A percentile compares a stretch with the other conserved stretches of the same genome.
Conservation (phyloP, 2,888 invertebrate genomes). For the Liopterus haemorrhoidalis region DNA sequence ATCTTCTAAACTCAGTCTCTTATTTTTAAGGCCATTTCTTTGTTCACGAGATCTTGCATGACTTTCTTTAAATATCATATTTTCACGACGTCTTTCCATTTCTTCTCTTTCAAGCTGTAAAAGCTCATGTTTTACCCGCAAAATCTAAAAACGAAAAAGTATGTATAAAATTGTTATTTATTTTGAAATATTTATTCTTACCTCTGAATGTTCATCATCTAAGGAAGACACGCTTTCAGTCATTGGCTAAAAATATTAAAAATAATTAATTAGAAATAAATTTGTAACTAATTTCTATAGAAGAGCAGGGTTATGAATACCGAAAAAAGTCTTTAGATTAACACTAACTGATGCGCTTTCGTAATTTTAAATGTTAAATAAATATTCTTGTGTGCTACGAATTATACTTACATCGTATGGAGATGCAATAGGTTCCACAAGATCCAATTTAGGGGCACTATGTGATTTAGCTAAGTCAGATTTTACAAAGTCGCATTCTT, state of each 20-base stretch:
- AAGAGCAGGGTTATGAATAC: not conserved
- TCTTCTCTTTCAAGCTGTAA: constrained; percentile 74
- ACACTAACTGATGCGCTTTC: not conserved
- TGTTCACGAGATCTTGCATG: constrained; percentile 45
- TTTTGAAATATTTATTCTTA: constrained; percentile 15
- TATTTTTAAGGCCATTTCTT: constrained; percentile 38
- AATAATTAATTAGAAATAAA: constrained; percentile 11
- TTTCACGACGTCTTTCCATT: constrained; percentile 66
- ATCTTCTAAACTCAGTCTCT: constrained; percentile 43
- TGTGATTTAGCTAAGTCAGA: constrained; percentile 1
- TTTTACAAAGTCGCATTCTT: constrained; percentile 14
- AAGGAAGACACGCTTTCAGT: constrained; percentile 33
- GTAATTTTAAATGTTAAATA: no score
- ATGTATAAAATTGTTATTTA: constrained; percentile 1
- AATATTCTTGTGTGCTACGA: no score
- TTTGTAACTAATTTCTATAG: not conserved
- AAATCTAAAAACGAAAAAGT: constrained; percentile 47
- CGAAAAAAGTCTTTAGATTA: not conserved
- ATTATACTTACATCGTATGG: no score
- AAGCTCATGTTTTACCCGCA: constrained; percentile 72
- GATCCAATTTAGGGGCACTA: no score
- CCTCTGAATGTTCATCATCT: constrained; percentile 44
- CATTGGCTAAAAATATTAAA: constrained; percentile 30
- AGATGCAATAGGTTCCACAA: no score
- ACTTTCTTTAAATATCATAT: constrained; percentile 59